phyloP scores from a whole-genome alignment of 1,140 invertebrate species.

The Berghia stephanieae region DNA sequence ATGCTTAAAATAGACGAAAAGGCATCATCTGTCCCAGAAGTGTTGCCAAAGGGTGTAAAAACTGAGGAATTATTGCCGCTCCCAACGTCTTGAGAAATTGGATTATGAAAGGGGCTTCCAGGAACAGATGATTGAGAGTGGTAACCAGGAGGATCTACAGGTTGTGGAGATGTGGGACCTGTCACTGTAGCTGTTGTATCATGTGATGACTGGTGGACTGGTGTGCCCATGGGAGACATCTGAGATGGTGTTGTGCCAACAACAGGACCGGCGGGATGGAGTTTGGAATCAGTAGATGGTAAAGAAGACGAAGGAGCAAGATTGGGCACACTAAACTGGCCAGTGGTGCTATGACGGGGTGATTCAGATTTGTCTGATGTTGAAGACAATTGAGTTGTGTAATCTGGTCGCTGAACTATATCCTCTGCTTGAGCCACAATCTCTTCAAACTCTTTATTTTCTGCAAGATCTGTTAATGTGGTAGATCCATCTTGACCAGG shows the following conservation, averaged over 20 bases:
- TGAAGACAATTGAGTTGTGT: conserved; percentile 2
- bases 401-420: conserved; percentile 16
- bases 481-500: too few species aligned
- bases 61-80: conserved; percentile 25
- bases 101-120: conserved; percentile 38
- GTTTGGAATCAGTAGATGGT: neutral
- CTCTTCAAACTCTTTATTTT: conserved; percentile 58
- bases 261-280: conserved; percentile 31
- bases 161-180: conserved; percentile 11
- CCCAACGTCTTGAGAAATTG: conserved; percentile 24
- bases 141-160: conserved; percentile 24
- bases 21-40: conserved; percentile 45
- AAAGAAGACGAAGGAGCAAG: conserved; percentile 21
- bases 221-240: conserved; percentile 50
- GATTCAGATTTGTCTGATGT: neutral
- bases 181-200: conserved; percentile 31
- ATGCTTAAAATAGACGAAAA: conserved; percentile 57
- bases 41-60: conserved; percentile 34
- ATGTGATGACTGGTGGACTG: conserved; percentile 45
- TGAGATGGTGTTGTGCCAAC: conserved; percentile 44
- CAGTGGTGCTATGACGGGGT: neutral
- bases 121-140: conserved; percentile 30
- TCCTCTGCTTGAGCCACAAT: conserved; percentile 52
- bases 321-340: conserved; percentile 8
- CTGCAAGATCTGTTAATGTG: too few species aligned